Percentiles rank a stretch among this genome's conserved stretches.
These are phyloP conservation scores for Anarsia innoxiella DNA, from an alignment of 2,888 invertebrate genomes.

Conservation along the genomic window DNA sequence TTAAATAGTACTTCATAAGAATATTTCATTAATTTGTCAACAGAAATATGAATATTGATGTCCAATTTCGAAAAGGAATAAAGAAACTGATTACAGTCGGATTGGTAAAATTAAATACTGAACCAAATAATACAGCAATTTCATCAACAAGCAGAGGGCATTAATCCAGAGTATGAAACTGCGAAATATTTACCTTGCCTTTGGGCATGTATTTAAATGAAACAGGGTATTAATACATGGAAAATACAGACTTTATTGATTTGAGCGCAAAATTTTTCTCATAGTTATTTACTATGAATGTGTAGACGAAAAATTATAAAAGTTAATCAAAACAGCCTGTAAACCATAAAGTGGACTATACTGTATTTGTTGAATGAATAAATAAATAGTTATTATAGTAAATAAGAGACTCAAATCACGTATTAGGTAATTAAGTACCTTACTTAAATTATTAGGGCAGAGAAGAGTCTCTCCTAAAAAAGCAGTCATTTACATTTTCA, in stretches of 20 bases:
- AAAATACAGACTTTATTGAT: background rate
- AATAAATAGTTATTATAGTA: no score
- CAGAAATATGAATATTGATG: conserved; percentile 1
- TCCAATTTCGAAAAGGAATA: conserved; percentile 3
- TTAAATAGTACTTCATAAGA: no score
- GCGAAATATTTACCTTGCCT: background rate
- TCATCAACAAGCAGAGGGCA: conserved; percentile 26
- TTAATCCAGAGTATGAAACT: background rate
- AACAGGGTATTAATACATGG: background rate
- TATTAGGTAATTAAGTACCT: no score
- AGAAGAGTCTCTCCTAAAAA: no score
- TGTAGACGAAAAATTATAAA: no score
- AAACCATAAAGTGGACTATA: no score
- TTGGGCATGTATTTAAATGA: no score
- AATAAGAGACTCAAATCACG: no score
- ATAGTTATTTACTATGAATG: background rate
- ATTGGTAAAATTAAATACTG: conserved; percentile 30
- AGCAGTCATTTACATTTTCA: no score
- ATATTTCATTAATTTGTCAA: background rate
- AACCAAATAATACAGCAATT: conserved; percentile 31
- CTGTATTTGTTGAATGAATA: no score
- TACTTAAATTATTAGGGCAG: no score
- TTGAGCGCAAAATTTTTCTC: background rate
- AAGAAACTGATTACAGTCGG: conserved; percentile 10
- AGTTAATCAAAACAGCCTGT: no score